A percentile compares a stretch with the other conserved stretches of the same genome.
These are phyloP conservation scores for Rhinoptilus africanus DNA, from an alignment of 2,113 vertebrate species.

Conservation along the genomic window DNA sequence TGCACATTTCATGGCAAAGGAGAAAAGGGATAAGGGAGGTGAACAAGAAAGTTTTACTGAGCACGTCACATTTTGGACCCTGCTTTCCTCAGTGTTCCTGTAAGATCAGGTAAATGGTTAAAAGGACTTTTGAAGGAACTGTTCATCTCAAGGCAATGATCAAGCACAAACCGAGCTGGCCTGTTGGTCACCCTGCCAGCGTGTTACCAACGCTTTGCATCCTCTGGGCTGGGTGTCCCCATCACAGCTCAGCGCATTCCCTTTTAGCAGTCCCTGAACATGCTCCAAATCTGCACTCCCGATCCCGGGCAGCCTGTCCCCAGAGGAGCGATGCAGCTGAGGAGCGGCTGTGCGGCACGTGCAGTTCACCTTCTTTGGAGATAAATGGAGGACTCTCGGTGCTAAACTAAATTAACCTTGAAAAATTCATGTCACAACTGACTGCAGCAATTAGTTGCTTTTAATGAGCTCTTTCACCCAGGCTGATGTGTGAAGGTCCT, in stretches of 20 bases:
- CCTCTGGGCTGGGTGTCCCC: neutral
- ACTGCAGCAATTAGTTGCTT: constrained; percentile 50
- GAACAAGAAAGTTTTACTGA: neutral
- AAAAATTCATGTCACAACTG: constrained; percentile 38
- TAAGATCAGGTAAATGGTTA: neutral
- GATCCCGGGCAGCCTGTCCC: neutral
- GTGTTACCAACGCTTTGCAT: accelerated
- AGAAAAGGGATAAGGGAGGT: neutral
- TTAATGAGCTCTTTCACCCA: constrained; percentile 45
- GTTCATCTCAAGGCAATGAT: neutral
- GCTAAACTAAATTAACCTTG: constrained; percentile 54
- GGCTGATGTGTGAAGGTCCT: constrained; percentile 16
- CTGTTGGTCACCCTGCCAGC: neutral
- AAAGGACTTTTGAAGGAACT: neutral
- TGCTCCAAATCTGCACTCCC: neutral
- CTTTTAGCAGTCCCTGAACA: neutral
- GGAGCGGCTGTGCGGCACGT: accelerated
- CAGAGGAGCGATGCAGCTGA: neutral
- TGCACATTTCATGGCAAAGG: neutral
- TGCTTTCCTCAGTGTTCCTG: neutral
- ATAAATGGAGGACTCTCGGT: neutral
- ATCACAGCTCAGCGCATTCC: neutral
- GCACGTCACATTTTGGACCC: accelerated
- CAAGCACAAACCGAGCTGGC: neutral
- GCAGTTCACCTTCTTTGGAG: neutral